Evolutionary conservation across 1,140 invertebrate genomes (phyloP).

Genomic region (Parapsyche elsis): DNA sequence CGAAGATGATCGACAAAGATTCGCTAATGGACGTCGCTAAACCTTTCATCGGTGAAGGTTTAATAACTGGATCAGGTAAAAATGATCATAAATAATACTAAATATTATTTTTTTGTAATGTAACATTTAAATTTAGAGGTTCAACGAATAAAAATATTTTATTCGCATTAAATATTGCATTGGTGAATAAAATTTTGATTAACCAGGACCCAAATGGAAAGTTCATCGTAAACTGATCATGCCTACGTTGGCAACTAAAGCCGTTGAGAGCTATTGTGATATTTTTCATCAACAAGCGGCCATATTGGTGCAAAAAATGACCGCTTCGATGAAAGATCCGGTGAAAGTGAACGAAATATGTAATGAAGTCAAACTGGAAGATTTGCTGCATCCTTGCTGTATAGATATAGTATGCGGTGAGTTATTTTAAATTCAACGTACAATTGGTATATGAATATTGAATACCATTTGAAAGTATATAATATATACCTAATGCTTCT

Average conservation of each 20-base stretch:
- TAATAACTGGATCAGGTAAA: constrained; percentile 42
- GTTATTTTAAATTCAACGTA: not conserved
- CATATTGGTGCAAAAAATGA: constrained; percentile 21
- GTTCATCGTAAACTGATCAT: constrained; percentile 24
- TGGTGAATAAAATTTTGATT: constrained; percentile 3
- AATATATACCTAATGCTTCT: not conserved
- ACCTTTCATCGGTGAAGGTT: constrained; percentile 41
- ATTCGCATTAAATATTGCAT: no score
- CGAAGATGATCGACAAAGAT: constrained; percentile 42
- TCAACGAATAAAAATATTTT: no score
- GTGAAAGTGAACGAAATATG: not conserved
- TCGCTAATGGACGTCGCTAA: constrained; percentile 28
- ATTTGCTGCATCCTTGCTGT: constrained; percentile 24
- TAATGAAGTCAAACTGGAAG: constrained; percentile 30
- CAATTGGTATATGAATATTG: not conserved
- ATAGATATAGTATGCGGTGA: constrained; percentile 38
- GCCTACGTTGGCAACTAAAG: not conserved
- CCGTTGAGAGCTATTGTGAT: constrained; percentile 21
- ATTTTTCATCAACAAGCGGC: constrained; percentile 18
- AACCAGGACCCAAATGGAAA: constrained; percentile 22
- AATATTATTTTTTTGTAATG: not conserved
- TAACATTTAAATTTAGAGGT: no score
- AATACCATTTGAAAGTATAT: not conserved
- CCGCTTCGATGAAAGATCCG: not conserved
- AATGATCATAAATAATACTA: not conserved